Evolutionary conservation across 2,888 invertebrate genomes (phyloP).

Genomic region (Pterostichus madidus): DNA sequence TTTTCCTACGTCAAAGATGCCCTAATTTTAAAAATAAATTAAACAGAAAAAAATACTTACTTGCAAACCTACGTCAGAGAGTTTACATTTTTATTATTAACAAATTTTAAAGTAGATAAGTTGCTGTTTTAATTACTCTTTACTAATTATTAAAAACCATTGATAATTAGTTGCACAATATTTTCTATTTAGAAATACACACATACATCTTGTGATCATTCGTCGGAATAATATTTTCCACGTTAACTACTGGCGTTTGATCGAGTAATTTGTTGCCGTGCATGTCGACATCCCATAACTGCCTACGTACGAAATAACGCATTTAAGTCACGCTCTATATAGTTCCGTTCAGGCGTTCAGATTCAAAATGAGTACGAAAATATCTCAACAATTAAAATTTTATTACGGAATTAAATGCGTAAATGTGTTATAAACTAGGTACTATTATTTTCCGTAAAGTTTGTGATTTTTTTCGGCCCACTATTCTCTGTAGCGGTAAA

Average conservation of each 20-base stretch:
- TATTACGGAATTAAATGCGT: constrained; percentile 23
- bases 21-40: constrained; percentile 38
- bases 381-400: constrained; percentile 40
- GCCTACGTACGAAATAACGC: constrained; percentile 34
- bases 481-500: no score
- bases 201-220: no score
- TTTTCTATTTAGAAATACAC: no score
- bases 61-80: background rate
- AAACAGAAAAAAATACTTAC: constrained; percentile 17
- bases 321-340: constrained; percentile 42
- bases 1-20: constrained; percentile 29
- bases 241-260: background rate
- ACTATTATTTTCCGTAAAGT: no score
- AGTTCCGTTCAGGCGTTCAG: background rate
- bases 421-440: constrained; percentile 4
- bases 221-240: no score
- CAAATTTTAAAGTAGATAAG: constrained; percentile 14
- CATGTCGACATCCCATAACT: constrained; percentile 34
- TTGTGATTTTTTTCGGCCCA: no score
- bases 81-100: background rate
- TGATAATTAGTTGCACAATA: no score
- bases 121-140: background rate
- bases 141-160: no score
- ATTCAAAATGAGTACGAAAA: constrained; percentile 16
- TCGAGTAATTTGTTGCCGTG: constrained; percentile 38